Percentiles rank a stretch among this genome's conserved stretches.
phyloP scores from a whole-genome alignment of 64 coral and sea anemone genomes.

The Exaiptasia diaphana region DNA sequence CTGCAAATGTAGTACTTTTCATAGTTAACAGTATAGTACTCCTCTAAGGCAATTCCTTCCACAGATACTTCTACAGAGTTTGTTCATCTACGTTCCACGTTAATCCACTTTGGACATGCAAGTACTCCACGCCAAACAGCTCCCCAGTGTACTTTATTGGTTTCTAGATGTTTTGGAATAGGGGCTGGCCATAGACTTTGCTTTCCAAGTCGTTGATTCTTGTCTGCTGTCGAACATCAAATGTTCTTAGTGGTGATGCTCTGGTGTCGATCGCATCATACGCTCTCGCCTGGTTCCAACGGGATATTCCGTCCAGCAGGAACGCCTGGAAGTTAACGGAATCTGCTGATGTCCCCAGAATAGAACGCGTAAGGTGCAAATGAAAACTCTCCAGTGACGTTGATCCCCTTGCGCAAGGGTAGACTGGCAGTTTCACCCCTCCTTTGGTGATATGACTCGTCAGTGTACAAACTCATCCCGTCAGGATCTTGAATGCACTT shows the following conservation, averaged over 20 bases:
- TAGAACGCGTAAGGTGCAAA: conserved; percentile 26
- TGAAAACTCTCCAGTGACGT: conserved; percentile 55
- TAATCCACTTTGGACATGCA: conserved; percentile 39
- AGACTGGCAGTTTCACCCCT: conserved; percentile 3
- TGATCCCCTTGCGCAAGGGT: conserved; percentile 18
- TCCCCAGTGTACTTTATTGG: conserved; percentile 33
- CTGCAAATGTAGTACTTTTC: too few species aligned
- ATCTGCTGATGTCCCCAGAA: conserved; percentile 15
- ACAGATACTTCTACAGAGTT: too few species aligned
- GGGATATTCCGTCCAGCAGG: conserved; percentile 11
- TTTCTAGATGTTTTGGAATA: too few species aligned
- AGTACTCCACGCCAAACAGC: conserved; percentile 11
- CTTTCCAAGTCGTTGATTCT: neutral
- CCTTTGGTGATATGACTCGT: conserved; percentile 5
- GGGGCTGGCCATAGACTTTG: neutral
- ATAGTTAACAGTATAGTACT: too few species aligned
- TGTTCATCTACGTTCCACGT: too few species aligned
- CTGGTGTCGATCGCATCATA: neutral
- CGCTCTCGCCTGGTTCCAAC: neutral
- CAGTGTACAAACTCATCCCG: conserved; percentile 8
- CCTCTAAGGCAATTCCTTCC: too few species aligned
- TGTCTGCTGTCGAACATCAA: neutral
- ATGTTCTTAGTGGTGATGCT: neutral
- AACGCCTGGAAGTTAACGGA: conserved; percentile 20
- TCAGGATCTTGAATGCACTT: conserved; percentile 32